A percentile compares a stretch with the other conserved stretches of the same genome.
phyloP scores from a whole-genome alignment of 2,113 vertebrate genomes.

The Cyprinodon brontotheroides region DNA sequence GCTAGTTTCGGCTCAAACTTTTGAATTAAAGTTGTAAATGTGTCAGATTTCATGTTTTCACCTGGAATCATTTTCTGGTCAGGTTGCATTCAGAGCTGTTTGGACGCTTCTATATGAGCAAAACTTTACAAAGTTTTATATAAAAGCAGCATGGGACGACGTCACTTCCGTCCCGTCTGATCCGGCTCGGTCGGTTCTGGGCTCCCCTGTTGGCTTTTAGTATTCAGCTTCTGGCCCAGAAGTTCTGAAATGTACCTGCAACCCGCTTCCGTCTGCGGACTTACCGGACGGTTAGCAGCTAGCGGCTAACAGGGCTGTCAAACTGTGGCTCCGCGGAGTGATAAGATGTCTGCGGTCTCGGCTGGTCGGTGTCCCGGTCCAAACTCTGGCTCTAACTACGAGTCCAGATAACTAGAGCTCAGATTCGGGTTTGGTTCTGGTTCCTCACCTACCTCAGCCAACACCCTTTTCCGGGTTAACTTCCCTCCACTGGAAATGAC shows the following conservation, averaged over 20 bases:
- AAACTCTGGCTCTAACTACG: background rate
- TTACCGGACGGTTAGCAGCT: conserved; percentile 11
- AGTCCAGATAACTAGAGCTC: background rate
- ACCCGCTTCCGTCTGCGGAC: background rate
- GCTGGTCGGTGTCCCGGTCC: background rate
- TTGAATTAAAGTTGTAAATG: no score
- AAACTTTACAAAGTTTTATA: no score
- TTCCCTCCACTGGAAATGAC: conserved; percentile 74
- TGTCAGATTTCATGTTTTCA: no score
- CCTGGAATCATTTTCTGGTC: no score
- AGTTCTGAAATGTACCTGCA: background rate
- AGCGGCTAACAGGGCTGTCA: conserved; percentile 4
- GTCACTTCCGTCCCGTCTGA: no score
- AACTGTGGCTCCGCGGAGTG: background rate
- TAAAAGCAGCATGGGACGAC: no score
- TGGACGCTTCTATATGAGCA: no score
- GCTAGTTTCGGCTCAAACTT: no score
- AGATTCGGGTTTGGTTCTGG: background rate
- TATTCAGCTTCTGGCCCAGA: background rate
- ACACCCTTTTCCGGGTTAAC: conserved; percentile 63
- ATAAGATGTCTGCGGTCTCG: background rate
- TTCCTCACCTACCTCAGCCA: conserved; percentile 39
- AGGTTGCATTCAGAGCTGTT: no score
- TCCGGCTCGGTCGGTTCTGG: no score
- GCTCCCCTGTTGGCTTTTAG: no score